Conservation (phyloP, 2,797 vertebrate species). For the Octomys mimax region DNA sequence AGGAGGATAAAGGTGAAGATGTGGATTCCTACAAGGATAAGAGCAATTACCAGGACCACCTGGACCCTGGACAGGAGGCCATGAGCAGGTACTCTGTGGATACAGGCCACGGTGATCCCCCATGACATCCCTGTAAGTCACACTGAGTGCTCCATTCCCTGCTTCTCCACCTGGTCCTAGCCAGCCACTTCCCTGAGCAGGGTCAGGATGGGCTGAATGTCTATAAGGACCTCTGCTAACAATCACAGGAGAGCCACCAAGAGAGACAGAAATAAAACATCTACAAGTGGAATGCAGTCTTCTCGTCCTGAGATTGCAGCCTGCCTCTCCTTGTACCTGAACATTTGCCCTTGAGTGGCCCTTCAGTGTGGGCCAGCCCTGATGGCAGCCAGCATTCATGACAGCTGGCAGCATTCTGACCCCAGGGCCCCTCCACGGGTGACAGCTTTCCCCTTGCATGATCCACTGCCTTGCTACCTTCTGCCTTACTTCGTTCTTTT, state of each 20-base stretch:
- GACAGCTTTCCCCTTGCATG: background rate
- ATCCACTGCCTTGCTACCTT: background rate
- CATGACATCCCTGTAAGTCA: background rate
- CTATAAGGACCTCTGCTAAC: background rate
- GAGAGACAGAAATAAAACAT: conserved; percentile 65
- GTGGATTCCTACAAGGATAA: background rate
- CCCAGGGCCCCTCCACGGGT: background rate
- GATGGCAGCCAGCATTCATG: background rate
- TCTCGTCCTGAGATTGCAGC: background rate
- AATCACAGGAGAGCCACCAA: background rate
- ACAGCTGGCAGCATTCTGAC: background rate
- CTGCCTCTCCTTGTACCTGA: background rate
- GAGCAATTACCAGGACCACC: background rate
- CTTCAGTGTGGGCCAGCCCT: background rate
- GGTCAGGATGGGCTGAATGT: background rate
- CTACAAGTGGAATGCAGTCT: background rate
- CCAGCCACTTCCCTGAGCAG: background rate
- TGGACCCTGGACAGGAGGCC: background rate
- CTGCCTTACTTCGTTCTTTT: background rate
- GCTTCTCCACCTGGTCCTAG: background rate
- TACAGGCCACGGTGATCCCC: background rate
- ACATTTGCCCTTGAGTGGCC: background rate
- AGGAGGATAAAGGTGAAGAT: background rate
- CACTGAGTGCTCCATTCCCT: background rate
- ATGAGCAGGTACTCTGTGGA: background rate